Evolutionary conservation across 2,888 invertebrate species (phyloP).

Genomic region (Drosophila neonasuta): DNA sequence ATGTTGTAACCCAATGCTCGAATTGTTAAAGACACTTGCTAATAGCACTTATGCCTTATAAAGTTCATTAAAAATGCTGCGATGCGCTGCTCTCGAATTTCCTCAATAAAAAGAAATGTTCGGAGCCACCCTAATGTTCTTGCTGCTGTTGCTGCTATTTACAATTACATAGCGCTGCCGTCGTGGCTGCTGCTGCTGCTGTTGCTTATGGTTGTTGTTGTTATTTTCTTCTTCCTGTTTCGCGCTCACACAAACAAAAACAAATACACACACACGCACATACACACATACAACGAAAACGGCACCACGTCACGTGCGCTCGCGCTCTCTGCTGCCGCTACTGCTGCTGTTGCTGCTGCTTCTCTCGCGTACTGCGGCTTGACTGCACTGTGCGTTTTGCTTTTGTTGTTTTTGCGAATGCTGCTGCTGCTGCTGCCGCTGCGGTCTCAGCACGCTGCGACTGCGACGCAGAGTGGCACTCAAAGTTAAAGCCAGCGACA

Average conservation of each 20-base stretch:
- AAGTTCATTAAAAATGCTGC: constrained; percentile 35
- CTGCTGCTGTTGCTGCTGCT: constrained; percentile 25
- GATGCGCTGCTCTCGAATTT: constrained; percentile 32
- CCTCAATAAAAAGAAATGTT: constrained; percentile 14
- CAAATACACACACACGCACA: constrained; percentile 37
- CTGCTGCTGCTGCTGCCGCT: constrained; percentile 26
- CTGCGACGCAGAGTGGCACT: constrained; percentile 43
- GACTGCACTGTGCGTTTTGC: constrained; percentile 57
- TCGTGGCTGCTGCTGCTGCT: constrained; percentile 20
- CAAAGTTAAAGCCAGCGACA: constrained; percentile 58
- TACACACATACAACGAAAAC: constrained; percentile 4
- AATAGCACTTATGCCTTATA: constrained; percentile 24
- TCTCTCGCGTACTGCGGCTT: constrained; percentile 37
- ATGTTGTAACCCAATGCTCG: constrained; percentile 36
- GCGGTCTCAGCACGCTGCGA: constrained; percentile 24
- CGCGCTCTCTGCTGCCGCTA: constrained; percentile 53
- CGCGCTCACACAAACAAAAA: constrained; percentile 53
- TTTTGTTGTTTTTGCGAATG: constrained; percentile 65
- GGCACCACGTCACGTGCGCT: constrained; percentile 58
- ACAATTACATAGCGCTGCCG: constrained; percentile 56
- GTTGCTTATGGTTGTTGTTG: constrained; percentile 46
- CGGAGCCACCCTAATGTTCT: constrained; percentile 58
- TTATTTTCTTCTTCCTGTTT: constrained; percentile 69
- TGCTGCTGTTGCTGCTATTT: constrained; percentile 29
- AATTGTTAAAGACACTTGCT: constrained; percentile 9